These are phyloP conservation scores for Agrotis exclamationis DNA, from an alignment of 2,888 invertebrate genomes.

Conservation along the genomic window DNA sequence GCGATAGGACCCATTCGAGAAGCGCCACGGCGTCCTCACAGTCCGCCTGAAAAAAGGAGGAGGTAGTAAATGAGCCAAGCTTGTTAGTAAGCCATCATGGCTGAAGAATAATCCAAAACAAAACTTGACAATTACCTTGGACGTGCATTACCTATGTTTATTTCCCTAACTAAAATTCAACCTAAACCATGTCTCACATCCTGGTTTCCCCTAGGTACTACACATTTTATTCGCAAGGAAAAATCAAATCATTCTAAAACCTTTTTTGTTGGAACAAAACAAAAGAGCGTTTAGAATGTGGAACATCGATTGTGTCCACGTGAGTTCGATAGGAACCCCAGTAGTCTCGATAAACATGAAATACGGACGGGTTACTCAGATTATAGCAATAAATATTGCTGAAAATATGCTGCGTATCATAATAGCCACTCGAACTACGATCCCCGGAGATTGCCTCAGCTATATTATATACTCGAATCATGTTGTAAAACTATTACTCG, in stretches of 20 bases:
- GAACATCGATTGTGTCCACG: constrained; percentile 63
- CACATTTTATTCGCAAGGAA: constrained; percentile 6
- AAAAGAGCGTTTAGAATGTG: constrained; percentile 44
- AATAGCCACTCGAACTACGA: constrained; percentile 65
- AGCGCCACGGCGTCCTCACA: no score
- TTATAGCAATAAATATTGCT: constrained; percentile 79
- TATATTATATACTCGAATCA: constrained; percentile 58
- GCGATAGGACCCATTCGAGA: no score
- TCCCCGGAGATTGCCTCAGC: constrained; percentile 68
- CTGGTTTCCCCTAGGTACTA: not conserved
- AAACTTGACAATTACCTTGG: no score
- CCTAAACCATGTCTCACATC: not conserved
- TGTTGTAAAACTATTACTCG: constrained; percentile 62
- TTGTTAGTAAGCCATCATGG: no score
- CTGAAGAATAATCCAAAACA: no score
- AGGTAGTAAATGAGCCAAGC: no score
- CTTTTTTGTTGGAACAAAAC: constrained; percentile 25
- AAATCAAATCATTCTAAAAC: not conserved
- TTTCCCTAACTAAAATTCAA: constrained; percentile 18
- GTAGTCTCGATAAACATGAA: constrained; percentile 77
- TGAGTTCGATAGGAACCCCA: constrained; percentile 71
- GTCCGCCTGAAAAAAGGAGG: no score
- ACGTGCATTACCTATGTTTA: no score
- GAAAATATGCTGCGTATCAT: constrained; percentile 74
- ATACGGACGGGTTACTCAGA: constrained; percentile 74